These are phyloP conservation scores for Holothuria leucospilota DNA, from an alignment of 53 echinoderm and acorn worm species.

Conservation along the genomic window DNA sequence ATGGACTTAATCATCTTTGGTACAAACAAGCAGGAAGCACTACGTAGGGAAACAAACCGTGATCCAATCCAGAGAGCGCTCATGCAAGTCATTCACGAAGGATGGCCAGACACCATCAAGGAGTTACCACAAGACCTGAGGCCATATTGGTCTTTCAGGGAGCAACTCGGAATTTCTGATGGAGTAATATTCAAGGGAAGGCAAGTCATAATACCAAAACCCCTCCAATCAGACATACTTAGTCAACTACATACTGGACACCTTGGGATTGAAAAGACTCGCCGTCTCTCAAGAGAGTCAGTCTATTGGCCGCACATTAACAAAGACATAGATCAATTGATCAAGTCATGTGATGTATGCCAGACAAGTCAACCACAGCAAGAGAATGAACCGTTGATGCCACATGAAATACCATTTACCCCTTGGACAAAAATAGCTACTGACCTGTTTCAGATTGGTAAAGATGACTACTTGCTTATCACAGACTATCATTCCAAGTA, in stretches of 20 bases:
- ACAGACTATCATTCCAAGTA: too few relatives aligned
- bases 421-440: conserved; percentile 52
- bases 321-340: conserved; percentile 45
- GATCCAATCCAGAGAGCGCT: conserved; percentile 50
- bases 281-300: too few relatives aligned
- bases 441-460: conserved; percentile 27
- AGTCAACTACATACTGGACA: too few relatives aligned
- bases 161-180: conserved; percentile 35
- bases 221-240: too few relatives aligned
- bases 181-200: conserved; percentile 26
- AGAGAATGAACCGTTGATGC: not conserved
- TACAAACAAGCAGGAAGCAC: conserved; percentile 47
- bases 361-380: conserved; percentile 38
- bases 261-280: too few relatives aligned
- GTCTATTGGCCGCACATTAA: conserved; percentile 71
- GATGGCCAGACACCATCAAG: conserved; percentile 39
- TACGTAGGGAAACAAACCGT: conserved; percentile 42
- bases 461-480: conserved; percentile 15
- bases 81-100: conserved; percentile 32
- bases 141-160: conserved; percentile 64
- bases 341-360: conserved; percentile 47
- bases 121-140: conserved; percentile 53
- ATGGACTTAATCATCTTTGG: conserved; percentile 71
- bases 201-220: conserved; percentile 17
- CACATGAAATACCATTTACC: not conserved